Base-by-base conservation (phyloP, 2,797 vertebrate genomes). In the Phylloscopus collybita region DNA sequence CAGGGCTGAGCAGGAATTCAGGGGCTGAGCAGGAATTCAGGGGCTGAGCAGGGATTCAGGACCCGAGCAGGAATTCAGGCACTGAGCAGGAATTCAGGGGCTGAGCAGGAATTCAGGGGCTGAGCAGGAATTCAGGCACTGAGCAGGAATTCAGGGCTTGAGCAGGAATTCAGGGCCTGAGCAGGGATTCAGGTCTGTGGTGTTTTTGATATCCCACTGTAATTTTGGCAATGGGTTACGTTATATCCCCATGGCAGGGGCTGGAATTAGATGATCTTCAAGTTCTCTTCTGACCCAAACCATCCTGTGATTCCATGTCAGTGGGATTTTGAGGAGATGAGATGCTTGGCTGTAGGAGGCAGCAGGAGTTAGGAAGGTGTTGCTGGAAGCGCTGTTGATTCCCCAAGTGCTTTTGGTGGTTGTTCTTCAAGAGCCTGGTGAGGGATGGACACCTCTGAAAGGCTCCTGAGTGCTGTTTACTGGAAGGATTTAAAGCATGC, bases 271-370 rank as follows among this genome's bases (percentile, higher is more conserved):
- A 29, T 42, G 26, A 53, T 47, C 10, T 16, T 47, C n/a, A 20
- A 17, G 38, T 59, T 56, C 13, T 19, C 27, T 53, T 59, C 45
- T 18, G 12, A 32, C 18, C 9, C 60, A 79, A 8, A 45, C 18
- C 34, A 4, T 42, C 53, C 66, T 59, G 59, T 65, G 59, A 11
- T 10, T 32, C 51, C 2, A 2, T 3, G 2, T 0, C 34, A 40
- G 18, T 61, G 69, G 50, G 25, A 9, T 71, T 88, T 30, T 32
- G 64, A 87, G 64, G 29, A 40, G n/a, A 6, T 21, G 51, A 60
- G 29, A 49, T 72, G 62, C 36, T 75, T 79, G 85, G 27, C 40
- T 51, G 32, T 26, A 16, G 40, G 67, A 30, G 11, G 65, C 61
- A 69, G 32, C 45, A 73, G 56, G 49, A 73, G 20, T 50, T 38